These are phyloP conservation scores for Peromyscus leucopus DNA, from an alignment of 2,113 vertebrate species.

Conservation along the genomic window DNA sequence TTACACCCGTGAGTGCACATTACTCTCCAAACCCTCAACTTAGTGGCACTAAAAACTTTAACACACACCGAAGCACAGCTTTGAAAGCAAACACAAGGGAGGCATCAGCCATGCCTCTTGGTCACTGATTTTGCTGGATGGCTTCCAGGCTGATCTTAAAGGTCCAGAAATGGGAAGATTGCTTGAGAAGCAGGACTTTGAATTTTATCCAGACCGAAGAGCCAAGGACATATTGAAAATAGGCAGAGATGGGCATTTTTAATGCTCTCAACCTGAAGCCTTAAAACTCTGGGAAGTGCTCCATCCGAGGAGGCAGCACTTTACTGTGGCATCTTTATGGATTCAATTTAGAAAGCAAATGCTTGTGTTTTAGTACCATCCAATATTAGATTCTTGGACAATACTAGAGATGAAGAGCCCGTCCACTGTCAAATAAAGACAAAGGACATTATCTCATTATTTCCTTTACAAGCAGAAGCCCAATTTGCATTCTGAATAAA, in stretches of 20 bases:
- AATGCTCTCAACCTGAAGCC: slow-evolving; percentile 35
- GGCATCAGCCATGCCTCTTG: neutral
- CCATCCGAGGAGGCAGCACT: slow-evolving; percentile 49
- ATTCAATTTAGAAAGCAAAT: slow-evolving; percentile 71
- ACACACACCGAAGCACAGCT: neutral
- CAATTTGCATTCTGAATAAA: slow-evolving; percentile 71
- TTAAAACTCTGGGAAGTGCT: slow-evolving; percentile 49
- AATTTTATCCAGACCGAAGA: neutral
- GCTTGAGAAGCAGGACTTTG: neutral
- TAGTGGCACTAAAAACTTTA: slow-evolving; percentile 26
- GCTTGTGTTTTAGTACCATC: slow-evolving; percentile 60
- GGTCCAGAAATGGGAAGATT: slow-evolving; percentile 31
- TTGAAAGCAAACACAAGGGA: neutral
- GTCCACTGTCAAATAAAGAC: slow-evolving; percentile 73
- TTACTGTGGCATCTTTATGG: slow-evolving; percentile 39
- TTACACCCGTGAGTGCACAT: neutral
- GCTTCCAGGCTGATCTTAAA: slow-evolving; percentile 26
- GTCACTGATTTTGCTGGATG: neutral
- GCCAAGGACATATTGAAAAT: neutral
- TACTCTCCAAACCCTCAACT: slow-evolving; percentile 12
- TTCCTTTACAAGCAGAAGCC: slow-evolving; percentile 68
- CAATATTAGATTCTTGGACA: slow-evolving; percentile 76
- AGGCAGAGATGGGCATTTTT: neutral
- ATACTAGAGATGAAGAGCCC: slow-evolving; percentile 72
- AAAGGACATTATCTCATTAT: slow-evolving; percentile 73